Evolutionary conservation across 30 jellyfish, hydroid and myxozoan genomes (phyloP).

Genomic region (Aurelia aurita complex sp. Pacific): DNA sequence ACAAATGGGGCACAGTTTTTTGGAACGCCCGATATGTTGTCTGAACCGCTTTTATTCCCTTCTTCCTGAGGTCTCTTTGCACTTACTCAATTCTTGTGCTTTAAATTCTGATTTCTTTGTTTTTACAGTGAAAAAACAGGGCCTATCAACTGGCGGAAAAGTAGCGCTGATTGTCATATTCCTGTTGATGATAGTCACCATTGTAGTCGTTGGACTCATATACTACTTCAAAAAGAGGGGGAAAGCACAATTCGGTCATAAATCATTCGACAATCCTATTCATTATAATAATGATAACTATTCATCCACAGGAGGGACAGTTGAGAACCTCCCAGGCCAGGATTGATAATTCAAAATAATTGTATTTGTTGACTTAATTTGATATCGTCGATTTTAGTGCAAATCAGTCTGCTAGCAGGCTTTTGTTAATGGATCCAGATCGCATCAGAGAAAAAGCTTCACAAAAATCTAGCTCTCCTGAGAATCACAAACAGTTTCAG

Average conservation of each 20-base stretch:
- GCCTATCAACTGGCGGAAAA: conserved; percentile 88
- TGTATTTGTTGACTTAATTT: too few species aligned
- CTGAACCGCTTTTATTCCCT: too few species aligned
- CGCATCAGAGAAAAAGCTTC: too few species aligned
- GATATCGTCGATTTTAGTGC: too few species aligned
- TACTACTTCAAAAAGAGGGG: conserved; percentile 64
- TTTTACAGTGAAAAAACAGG: conserved; percentile 47
- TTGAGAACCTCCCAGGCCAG: conserved; percentile 41
- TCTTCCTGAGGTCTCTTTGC: too few species aligned
- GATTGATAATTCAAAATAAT: background rate
- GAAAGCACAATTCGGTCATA: conserved; percentile 56
- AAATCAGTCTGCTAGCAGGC: too few species aligned
- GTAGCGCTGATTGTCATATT: conserved; percentile 79
- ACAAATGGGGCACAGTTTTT: too few species aligned
- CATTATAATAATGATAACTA: conserved; percentile 35
- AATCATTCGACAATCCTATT: conserved; percentile 81
- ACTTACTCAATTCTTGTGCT: too few species aligned
- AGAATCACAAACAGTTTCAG: too few species aligned
- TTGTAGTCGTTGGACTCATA: conserved; percentile 61
- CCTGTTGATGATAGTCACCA: conserved; percentile 60
- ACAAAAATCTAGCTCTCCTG: too few species aligned
- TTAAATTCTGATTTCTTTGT: background rate
- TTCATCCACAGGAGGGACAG: conserved; percentile 30
- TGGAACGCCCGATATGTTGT: too few species aligned
- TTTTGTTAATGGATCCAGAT: too few species aligned